Evolutionary conservation across 2,113 vertebrate genomes (phyloP).

Genomic region (Andinoacara biseriatus): DNA sequence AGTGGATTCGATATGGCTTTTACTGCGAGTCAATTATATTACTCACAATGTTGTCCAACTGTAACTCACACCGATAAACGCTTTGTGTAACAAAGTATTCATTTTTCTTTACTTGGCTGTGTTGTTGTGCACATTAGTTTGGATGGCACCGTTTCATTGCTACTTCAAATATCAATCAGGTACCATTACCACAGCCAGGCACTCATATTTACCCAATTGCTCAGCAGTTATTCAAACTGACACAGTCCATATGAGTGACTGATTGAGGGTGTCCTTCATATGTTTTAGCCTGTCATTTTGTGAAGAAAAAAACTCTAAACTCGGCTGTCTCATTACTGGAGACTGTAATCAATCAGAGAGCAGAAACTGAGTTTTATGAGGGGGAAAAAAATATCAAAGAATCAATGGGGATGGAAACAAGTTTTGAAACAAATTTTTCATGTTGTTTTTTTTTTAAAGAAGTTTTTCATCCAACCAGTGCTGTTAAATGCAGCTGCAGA

Average conservation of each 20-base stretch:
- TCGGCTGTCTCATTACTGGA: slow-evolving; percentile 42
- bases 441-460: background rate
- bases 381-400: background rate
- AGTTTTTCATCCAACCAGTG: background rate
- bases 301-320: slow-evolving; percentile 42
- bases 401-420: slow-evolving; percentile 44
- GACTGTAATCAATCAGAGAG: slow-evolving; percentile 53
- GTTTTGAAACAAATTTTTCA: slow-evolving; percentile 22
- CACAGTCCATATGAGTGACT: slow-evolving; percentile 57
- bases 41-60: background rate
- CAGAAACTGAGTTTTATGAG: background rate
- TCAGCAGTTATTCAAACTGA: slow-evolving; percentile 56
- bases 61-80: background rate
- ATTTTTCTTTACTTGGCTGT: background rate
- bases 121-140: slow-evolving; percentile 9
- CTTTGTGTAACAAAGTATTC: background rate
- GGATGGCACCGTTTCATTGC: slow-evolving; percentile 7
- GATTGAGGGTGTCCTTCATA: slow-evolving; percentile 46
- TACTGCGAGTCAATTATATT: background rate
- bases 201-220: slow-evolving; percentile 39
- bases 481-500: background rate
- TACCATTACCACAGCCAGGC: slow-evolving; percentile 35
- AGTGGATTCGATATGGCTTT: background rate
- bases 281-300: slow-evolving; percentile 44
- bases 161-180: slow-evolving; percentile 50